Evolutionary conservation across 2,888 invertebrate species (phyloP).

Genomic region (Lissocephala sabroskyi): DNA sequence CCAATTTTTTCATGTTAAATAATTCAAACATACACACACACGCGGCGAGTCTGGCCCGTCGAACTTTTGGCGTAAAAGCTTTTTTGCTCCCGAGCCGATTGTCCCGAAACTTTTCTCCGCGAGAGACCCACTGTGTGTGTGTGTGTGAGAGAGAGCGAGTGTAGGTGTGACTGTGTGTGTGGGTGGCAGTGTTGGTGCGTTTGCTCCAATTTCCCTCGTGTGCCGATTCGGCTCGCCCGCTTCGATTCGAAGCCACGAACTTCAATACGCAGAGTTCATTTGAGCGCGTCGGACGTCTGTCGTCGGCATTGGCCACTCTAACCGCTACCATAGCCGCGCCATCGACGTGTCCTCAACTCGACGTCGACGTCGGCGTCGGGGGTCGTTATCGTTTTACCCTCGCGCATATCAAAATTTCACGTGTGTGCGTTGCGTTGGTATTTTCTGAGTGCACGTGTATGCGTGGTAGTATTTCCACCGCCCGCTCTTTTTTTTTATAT

Average conservation of each 20-base stretch:
- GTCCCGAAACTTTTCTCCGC: no score
- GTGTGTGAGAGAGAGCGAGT: conserved; percentile 3
- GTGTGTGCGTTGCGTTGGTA: neutral
- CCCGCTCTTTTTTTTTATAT: no score
- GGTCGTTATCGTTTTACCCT: no score
- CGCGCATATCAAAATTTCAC: no score
- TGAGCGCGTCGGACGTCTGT: conserved; percentile 68
- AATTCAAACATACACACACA: conserved; percentile 15
- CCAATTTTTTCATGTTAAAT: conserved; percentile 48
- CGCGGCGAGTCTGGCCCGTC: conserved; percentile 17
- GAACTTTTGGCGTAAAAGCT: conserved; percentile 46
- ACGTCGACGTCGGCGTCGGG: conserved; percentile 20
- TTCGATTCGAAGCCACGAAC: conserved; percentile 10
- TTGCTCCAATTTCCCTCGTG: conserved; percentile 48
- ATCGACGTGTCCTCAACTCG: conserved; percentile 25
- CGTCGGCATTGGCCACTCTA: conserved; percentile 30
- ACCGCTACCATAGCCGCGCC: no score
- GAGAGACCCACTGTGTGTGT: conserved; percentile 1
- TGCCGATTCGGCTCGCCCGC: conserved; percentile 18
- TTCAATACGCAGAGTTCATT: conserved; percentile 67
- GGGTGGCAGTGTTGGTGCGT: conserved; percentile 35
- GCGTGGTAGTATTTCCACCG: conserved; percentile 52
- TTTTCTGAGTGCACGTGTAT: conserved; percentile 18
- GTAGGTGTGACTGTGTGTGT: conserved; percentile 10
- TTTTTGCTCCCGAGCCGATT: conserved; percentile 56